Conservation (phyloP, 1,140 invertebrate species). For the Macrotrachela quadricornifera region DNA sequence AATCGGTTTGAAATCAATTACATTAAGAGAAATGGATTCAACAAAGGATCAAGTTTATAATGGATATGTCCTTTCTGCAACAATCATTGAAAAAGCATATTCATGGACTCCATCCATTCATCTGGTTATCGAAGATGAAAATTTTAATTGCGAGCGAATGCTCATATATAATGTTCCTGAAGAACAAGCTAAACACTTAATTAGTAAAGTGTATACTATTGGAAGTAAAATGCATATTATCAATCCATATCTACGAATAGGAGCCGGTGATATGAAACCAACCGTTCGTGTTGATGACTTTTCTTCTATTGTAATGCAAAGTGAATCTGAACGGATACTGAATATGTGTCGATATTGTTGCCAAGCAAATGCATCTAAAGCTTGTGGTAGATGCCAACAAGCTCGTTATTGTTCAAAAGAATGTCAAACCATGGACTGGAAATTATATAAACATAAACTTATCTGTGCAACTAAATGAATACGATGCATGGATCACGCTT, state of each 20-base stretch:
- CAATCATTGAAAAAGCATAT: neutral
- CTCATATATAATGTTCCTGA: neutral
- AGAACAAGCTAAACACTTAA: neutral
- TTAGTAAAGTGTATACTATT: neutral
- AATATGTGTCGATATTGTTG: slow-evolving; percentile 1
- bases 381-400: neutral
- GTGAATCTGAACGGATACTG: neutral
- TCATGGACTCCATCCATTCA: neutral
- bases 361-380: neutral
- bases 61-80: neutral
- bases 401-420: neutral
- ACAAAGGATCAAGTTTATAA: neutral
- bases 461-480: too few relatives aligned
- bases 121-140: neutral
- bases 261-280: neutral
- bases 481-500: too few relatives aligned
- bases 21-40: neutral
- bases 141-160: neutral
- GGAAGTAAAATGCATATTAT: neutral
- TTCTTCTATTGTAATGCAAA: neutral
- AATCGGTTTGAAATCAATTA: neutral
- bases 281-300: neutral
- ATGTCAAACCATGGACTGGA: slow-evolving; percentile 1
- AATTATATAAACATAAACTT: neutral
- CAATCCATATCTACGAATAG: neutral